Conservation (phyloP, 2,113 vertebrate species). For the Telmatochromis brachygnathus region DNA sequence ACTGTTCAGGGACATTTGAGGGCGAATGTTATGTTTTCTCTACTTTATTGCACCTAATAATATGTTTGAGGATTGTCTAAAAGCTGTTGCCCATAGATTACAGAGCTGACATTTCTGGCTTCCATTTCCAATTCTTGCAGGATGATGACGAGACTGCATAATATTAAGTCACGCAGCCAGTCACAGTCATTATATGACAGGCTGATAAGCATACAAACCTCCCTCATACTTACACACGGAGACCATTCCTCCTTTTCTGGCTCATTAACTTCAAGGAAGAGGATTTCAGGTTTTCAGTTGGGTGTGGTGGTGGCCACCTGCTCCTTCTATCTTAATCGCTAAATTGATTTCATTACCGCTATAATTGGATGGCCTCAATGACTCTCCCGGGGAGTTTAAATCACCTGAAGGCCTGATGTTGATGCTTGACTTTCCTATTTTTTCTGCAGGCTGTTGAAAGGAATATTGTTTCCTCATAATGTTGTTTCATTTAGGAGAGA, state of each 20-base stretch:
- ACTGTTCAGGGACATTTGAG: not conserved
- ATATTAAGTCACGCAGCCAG: not conserved
- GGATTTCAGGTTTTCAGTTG: not conserved
- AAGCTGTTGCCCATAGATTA: not conserved
- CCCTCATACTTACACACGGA: not conserved
- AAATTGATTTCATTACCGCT: constrained; percentile 41
- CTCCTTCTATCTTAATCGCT: constrained; percentile 16
- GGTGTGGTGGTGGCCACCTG: constrained; percentile 26
- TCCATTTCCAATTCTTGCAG: not conserved
- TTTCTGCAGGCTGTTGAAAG: not conserved
- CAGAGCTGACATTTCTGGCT: not conserved
- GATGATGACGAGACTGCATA: not conserved
- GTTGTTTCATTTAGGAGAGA: not conserved
- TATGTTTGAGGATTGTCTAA: not conserved
- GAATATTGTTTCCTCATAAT: not conserved
- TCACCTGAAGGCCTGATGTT: not conserved
- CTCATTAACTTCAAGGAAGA: not conserved
- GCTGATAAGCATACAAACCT: not conserved
- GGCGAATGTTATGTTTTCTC: not conserved
- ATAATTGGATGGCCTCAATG: constrained; percentile 43
- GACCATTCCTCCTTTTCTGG: not conserved
- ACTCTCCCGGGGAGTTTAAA: constrained; percentile 20
- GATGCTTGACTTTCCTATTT: not conserved
- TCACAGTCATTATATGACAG: not conserved
- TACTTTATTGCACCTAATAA: not conserved